Base-by-base conservation (phyloP, 2,113 vertebrate species). In the Mesembrinibis cayennensis region DNA sequence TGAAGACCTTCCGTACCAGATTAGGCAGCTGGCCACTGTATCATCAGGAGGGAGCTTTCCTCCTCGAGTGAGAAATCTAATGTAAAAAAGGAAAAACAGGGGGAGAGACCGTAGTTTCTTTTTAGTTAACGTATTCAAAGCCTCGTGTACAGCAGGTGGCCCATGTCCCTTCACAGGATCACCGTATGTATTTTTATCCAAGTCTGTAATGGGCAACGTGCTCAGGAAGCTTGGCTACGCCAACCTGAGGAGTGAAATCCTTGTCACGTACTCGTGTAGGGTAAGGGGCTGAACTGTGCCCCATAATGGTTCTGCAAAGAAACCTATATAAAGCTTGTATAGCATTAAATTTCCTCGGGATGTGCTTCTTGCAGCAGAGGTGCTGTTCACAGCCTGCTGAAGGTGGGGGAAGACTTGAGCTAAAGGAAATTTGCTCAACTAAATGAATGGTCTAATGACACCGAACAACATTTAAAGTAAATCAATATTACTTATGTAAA, bases 401-500 rank as follows among this genome's bases (percentile, higher is more conserved):
- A 93, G 87, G 76, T 95, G 95, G 36, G 89, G 70, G 65, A 83
- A 92, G 86, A 67, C 59, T 76, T 72, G 79, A 96, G 81, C 93
- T 96, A 38, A 80, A 79, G 82, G 87, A 90, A 97, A 94, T 90
- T 30, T 93, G 32, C 81, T n/a, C 92, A 89, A 40, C 90, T 88
- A 96, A 97, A 65, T 61, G 92, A 81, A 70, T 45, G 95, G 87
- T 92, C 77, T 98, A 93, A 97, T 96, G 86, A 96, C 93, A 86
- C 88, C 3, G 32, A 96, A 70, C 72, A 81, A 91, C 94, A 58
- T 89, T 66, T 86, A 59, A 96, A 97, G 97, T 87, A 94, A 98
- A 97, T 96, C 96, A 97, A 74, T 7, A 10, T 93, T 94, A 94
- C 91, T 96, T 91, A 73, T 83, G 89, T 95, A 93, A 96, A 82